Base-by-base conservation (phyloP, 2,888 invertebrate species). In the Calephelis perditalis region DNA sequence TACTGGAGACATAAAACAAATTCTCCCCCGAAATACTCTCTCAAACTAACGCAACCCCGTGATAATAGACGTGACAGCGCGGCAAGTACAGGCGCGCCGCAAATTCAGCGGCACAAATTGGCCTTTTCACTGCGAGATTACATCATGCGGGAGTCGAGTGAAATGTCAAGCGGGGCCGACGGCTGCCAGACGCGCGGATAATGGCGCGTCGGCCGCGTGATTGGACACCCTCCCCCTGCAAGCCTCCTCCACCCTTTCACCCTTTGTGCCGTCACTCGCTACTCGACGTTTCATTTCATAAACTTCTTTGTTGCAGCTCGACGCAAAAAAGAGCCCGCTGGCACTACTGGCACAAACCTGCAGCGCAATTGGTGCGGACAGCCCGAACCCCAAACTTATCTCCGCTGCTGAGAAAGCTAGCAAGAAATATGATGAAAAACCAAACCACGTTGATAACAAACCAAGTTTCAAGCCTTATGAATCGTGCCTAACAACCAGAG, bases 261-360 rank as follows among this genome's bases (percentile, higher is more conserved):
- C 80, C 86, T 86, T 88, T 89, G 88, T 88, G 76, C 86, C 85
- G 85, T 87, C 88, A 87, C 84, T 81, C 78, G 83, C 87, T 86
- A 83, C 81, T 83, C 82, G 85, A 86, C 84, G 79, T 88, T 88
- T 87, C 84, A 88, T 88, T 88, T 85, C 84, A 85, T 87, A 84
- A 83, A 86, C 80, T 73, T 84, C 91, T 82, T 91, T 89, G 84
- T 95, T 95, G 70, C 95, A 98, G 98, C 92, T 98, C 93, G 98
- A 98, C 91, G 97, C 98, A 69, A 98, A 98, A 92, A 98, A 98
- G 91, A 98, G 98, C 91, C 99, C 99, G 15, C 91, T 99, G 84
- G 98, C 98, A 57, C 92, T 99, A 65, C 91, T 99, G 74, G 98
- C 98, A 59, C 98, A 98, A 86, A 99, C 99, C 60, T 99, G 99